Evolutionary conservation across 2,888 invertebrate species (phyloP).

Genomic region (Elysia crispata): DNA sequence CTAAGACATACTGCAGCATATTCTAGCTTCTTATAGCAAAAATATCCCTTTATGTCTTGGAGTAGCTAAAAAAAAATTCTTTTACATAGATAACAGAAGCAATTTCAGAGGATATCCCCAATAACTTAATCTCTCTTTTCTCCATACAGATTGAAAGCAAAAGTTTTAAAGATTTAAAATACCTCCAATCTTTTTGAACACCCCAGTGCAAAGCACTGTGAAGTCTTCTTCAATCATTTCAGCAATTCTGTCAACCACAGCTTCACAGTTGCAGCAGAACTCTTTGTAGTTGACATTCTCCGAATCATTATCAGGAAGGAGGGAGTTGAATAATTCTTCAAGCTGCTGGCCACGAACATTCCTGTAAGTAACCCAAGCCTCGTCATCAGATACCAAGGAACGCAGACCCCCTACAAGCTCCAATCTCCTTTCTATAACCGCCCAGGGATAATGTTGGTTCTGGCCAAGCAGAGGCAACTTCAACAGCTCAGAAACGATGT

Average conservation of each 20-base stretch:
- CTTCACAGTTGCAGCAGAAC: conserved; percentile 64
- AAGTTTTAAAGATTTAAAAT: neutral
- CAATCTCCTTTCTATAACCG: conserved; percentile 61
- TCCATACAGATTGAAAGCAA: too few relatives aligned
- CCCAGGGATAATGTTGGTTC: conserved; percentile 52
- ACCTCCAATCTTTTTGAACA: conserved; percentile 66
- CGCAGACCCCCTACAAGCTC: conserved; percentile 71
- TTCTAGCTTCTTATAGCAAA: too few relatives aligned
- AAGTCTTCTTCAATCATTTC: conserved; percentile 75
- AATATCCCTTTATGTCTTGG: too few relatives aligned
- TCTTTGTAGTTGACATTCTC: conserved; percentile 63
- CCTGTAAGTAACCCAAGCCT: conserved; percentile 69
- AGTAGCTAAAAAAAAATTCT: too few relatives aligned
- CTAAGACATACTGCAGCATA: too few relatives aligned
- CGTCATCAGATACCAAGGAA: conserved; percentile 67
- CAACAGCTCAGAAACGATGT: conserved; percentile 65
- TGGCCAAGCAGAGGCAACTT: conserved; percentile 61
- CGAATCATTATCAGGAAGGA: conserved; percentile 62
- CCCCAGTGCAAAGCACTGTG: conserved; percentile 67
- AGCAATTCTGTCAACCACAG: conserved; percentile 63
- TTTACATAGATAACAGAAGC: too few relatives aligned
- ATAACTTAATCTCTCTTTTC: too few relatives aligned
- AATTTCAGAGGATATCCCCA: too few relatives aligned
- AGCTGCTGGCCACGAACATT: conserved; percentile 68
- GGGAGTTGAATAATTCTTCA: conserved; percentile 62